A percentile compares a stretch with the other conserved stretches of the same genome.
phyloP scores from a whole-genome alignment of 2,113 vertebrate genomes.

The Heterotis niloticus region DNA sequence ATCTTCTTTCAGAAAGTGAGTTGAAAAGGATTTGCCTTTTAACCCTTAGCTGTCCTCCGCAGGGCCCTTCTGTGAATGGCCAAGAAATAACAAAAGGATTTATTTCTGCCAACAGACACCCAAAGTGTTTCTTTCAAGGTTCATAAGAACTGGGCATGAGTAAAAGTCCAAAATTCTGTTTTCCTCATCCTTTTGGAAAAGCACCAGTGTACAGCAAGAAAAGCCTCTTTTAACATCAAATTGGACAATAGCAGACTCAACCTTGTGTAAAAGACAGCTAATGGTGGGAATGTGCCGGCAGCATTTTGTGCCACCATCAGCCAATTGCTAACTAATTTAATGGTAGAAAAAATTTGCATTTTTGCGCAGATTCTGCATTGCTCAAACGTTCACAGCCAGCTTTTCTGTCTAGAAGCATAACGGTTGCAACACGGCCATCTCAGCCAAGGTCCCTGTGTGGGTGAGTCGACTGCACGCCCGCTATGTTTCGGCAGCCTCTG shows the following conservation, averaged over 20 bases:
- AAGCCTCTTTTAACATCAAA: not conserved
- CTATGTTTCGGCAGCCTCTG: conserved; percentile 12
- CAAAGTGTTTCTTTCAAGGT: not conserved
- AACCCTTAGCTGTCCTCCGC: conserved; percentile 52
- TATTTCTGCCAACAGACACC: not conserved
- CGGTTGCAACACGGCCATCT: not conserved
- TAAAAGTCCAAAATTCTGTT: not conserved
- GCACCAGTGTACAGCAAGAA: no score
- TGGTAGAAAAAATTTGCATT: no score
- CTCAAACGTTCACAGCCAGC: not conserved
- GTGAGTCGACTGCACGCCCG: conserved; percentile 2
- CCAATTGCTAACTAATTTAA: not conserved
- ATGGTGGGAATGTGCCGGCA: not conserved
- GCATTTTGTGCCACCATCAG: not conserved
- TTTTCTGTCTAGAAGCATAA: not conserved
- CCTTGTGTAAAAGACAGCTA: not conserved
- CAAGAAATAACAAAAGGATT: conserved; percentile 1
- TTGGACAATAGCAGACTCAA: not conserved
- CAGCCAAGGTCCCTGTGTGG: not conserved
- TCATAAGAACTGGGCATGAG: not conserved
- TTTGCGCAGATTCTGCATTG: not conserved
- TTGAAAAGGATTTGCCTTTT: conserved; percentile 42
- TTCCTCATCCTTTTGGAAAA: not conserved
- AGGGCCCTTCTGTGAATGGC: conserved; percentile 29
- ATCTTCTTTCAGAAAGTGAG: conserved; percentile 36